Conservation (phyloP, 2,888 invertebrate genomes). For the Sinohyriopsis cumingii region DNA sequence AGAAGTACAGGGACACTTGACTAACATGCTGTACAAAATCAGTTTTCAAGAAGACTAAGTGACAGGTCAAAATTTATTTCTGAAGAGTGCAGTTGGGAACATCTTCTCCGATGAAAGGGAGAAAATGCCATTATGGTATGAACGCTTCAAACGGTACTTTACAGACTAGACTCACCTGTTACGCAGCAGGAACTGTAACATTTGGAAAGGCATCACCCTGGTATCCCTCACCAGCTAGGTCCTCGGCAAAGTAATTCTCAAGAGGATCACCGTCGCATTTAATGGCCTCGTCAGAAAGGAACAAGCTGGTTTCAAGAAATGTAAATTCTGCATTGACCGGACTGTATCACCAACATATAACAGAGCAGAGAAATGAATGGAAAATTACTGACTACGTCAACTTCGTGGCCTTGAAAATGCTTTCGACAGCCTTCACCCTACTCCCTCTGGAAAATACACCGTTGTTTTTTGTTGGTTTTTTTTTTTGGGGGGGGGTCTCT, state of each 20-base stretch:
- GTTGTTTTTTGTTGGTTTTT: no score
- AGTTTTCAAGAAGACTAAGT: no score
- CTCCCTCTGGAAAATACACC: constrained; percentile 1
- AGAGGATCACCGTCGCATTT: constrained; percentile 1
- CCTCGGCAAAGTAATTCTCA: constrained; percentile 1
- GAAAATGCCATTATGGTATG: no score
- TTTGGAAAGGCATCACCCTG: constrained; percentile 1
- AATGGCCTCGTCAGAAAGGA: constrained; percentile 1
- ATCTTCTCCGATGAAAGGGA: no score
- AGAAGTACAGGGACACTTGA: no score
- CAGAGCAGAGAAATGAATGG: neutral
- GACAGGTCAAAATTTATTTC: no score
- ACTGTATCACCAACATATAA: neutral
- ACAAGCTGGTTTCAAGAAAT: neutral
- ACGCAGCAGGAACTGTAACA: neutral
- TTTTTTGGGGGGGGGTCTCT: no score
- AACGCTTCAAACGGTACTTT: no score
- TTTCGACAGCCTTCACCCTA: neutral
- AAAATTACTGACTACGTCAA: neutral
- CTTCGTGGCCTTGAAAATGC: neutral
- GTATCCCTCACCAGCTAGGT: neutral
- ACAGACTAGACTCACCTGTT: no score
- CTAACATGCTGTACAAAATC: no score
- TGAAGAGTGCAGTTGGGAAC: no score
- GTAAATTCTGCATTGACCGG: neutral